Conservation (phyloP, 2,113 vertebrate genomes). For the Tenrec ecaudatus region DNA sequence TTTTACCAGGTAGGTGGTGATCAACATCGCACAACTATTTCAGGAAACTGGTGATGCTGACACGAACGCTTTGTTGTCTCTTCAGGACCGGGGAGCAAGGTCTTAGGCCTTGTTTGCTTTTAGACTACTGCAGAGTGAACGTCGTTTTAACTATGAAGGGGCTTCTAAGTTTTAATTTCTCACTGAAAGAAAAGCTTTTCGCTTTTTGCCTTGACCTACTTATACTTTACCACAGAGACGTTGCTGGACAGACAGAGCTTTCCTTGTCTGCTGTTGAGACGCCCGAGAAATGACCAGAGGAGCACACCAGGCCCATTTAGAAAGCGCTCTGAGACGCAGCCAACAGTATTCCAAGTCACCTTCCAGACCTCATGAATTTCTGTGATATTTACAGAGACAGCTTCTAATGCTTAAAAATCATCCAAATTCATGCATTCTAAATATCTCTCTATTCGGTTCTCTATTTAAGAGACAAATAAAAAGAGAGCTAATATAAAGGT, state of each 20-base stretch:
- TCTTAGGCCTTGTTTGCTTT: slow-evolving; percentile 38
- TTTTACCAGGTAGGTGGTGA: background rate
- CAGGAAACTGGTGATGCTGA: background rate
- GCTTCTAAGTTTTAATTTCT: slow-evolving; percentile 61
- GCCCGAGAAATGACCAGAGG: slow-evolving; percentile 47
- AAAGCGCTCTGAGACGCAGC: background rate
- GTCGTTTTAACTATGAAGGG: slow-evolving; percentile 55
- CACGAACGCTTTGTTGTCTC: background rate
- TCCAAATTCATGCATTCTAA: slow-evolving; percentile 46
- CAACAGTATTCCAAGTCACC: background rate
- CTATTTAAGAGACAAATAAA: slow-evolving; percentile 47
- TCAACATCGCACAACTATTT: background rate
- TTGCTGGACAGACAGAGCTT: slow-evolving; percentile 54
- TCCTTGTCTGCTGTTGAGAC: slow-evolving; percentile 54
- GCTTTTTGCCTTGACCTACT: slow-evolving; percentile 70
- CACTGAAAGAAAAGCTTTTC: slow-evolving; percentile 64
- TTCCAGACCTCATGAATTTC: slow-evolving; percentile 33
- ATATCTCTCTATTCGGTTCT: slow-evolving; percentile 43
- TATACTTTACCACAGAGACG: slow-evolving; percentile 52
- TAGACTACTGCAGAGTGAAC: background rate
- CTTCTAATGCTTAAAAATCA: slow-evolving; percentile 13
- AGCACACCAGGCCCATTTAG: background rate
- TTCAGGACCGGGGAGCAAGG: background rate
- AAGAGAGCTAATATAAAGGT: slow-evolving; percentile 25
- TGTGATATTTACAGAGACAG: slow-evolving; percentile 52